Base-by-base conservation (phyloP, 2,888 invertebrate genomes). In the Mythimna albipuncta region DNA sequence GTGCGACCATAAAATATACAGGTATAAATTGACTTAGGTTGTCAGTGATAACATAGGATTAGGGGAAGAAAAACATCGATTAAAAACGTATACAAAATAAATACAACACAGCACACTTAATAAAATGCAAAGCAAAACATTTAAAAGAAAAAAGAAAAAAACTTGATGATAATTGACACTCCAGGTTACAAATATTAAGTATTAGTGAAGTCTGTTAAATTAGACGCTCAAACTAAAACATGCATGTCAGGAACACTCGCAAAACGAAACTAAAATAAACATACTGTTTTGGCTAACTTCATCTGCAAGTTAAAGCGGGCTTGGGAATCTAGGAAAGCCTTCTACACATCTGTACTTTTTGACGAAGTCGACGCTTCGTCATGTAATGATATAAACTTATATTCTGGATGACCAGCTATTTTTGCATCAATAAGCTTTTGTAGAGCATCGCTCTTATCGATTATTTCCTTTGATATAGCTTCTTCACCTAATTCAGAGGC, bases 271-370 rank as follows among this genome's bases (percentile, higher is more conserved):
- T 89, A 85, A 89, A 90, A 91, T 90, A 85, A 93, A 95, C 95
- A 95, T 96, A 95, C 95, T 94, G 93, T 92, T 91, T 83, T 82
- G 85, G 83, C 81, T 82, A 82, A 83, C 84, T 89, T 89, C 92
- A 85, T 88, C 85, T 85, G 82, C 82, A 87, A 84, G 71, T 86
- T 78, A 88, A 85, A 89, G 76, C 86, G 88, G 89, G 87, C 85
- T 86, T 83, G 79, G 90, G 89, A 86, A 72, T 84, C 84, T 74
- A 74, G 88, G 85, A 88, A 82, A 77, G 75, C 84, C 74, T 85
- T 84, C 91, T 91, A 96, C 55, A 96, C 96, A 77, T 96, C 96
- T 79, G 96, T 96, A 87, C 93, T 95, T 90, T 95, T 96, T 44
- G 96, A 95, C 68, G 91, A 86, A 52, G 91, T 90, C 62, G 91